Base-by-base conservation (phyloP, 1,140 invertebrate species). In the Polypedilum pembai region DNA sequence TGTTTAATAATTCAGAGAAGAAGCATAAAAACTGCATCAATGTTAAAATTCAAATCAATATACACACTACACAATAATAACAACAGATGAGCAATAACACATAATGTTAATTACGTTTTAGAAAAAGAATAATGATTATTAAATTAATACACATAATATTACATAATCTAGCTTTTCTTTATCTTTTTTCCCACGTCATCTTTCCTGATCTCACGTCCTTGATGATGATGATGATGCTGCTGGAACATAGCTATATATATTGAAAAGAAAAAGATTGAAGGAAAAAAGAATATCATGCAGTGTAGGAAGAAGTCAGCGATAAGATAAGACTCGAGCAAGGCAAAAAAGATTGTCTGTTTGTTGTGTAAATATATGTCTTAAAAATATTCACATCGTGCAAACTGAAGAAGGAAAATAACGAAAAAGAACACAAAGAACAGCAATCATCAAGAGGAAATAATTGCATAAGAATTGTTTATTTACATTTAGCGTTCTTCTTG, bases 401-500 rank as follows among this genome's bases (percentile, higher is more conserved):
- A 56, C 15, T n/a, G 45, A n/a, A 12, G n/a, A n/a, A 12, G 45
- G 45, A 56, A n/a, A n/a, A 56, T 56, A 33, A 5, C 45, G 45
- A 56, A 56, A 33, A 33, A n/a, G 45, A 56, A 56, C 15, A 56
- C 10, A 33, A 33, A 56, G 45, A 56, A 56, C n/a, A 56, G 12
- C 45, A 33, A 56, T 56, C 45, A 56, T 56, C 45, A 56, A 56
- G 45, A n/a, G 12, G 45, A 69, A 20, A 69, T 69, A 69, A 69
- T 69, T 69, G 65, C 65, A 69, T 21, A 69, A 69, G 65, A 69
- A 21, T 69, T 69, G 65, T 69, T 69, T 69, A 69, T 69, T 69
- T 69, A 69, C 65, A 69, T 69, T 69, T 69, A 18, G 65, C 65
- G 65, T 20, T 69, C 12, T 7, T 7, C 17, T 69, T 56, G 45